These are phyloP conservation scores for Oscheius sp. DNA, from an alignment of 2,888 invertebrate species.

Conservation along the genomic window DNA sequence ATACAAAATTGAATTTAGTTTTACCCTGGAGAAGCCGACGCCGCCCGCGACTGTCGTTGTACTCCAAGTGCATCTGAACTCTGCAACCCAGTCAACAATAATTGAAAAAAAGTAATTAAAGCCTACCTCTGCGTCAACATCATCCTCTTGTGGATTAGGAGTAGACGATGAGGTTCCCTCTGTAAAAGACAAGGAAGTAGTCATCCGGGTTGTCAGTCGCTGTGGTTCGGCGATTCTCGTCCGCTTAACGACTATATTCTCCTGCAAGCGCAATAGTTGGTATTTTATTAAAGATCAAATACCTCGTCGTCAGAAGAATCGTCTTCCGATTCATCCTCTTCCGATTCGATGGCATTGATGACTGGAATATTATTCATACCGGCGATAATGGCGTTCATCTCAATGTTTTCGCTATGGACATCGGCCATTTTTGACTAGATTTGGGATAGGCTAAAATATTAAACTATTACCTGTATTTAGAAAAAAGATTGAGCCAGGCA, in stretches of 20 bases:
- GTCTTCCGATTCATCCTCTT: slow-evolving; percentile 5
- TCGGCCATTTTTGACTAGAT: slow-evolving; percentile 6
- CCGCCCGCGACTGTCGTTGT: slow-evolving; percentile 13
- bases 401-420: slow-evolving; percentile 10
- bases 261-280: background rate
- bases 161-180: slow-evolving; percentile 10
- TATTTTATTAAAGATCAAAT: background rate
- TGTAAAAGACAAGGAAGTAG: slow-evolving; percentile 16
- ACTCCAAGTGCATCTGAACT: background rate
- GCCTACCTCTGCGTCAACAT: background rate
- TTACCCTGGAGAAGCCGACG: slow-evolving; percentile 21
- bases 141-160: background rate
- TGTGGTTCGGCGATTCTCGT: background rate
- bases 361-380: slow-evolving; percentile 8
- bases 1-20: background rate
- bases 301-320: background rate
- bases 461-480: background rate
- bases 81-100: background rate
- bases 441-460: background rate
- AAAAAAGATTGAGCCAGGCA: too few species aligned
- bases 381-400: slow-evolving; percentile 21
- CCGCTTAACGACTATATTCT: background rate
- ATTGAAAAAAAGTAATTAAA: background rate
- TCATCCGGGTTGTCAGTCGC: background rate
- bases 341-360: background rate